Evolutionary conservation across 1,140 invertebrate species (phyloP), one percentile per base, ranked within the genome.

Genomic region (Stegodyphus mimosarum): DNA sequence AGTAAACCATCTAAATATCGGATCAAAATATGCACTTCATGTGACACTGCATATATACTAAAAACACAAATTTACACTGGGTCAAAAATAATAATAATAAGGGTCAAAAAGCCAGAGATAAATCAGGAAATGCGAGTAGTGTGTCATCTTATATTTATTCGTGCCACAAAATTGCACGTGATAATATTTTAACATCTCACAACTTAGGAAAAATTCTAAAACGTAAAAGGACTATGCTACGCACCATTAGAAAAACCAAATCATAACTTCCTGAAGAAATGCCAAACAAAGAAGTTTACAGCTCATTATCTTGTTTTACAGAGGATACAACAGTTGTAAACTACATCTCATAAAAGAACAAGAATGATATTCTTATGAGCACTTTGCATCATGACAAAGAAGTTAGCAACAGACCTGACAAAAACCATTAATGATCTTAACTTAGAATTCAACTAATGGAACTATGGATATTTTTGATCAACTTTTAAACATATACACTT

Each of bases 361-460:
- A 90, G 80, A 74, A 88, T 64, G 88, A 91, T 67, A 88, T 88
- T 48, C 50, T 91, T 7, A 77, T 91, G 75, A 90, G 89, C 13
- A 89, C 90, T 6, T 87, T 88, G 87, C 88, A 90, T 79, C 55
- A 89, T 66, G 86, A 81, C 11, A 75, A 52, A n/a, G 76, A 60
- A 53, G 72, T 88, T 9, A n/a, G 52, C 48, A 67, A 86, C 70
- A 48, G 7, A 51, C 13, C 10, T 71, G 86, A 79, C 64, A 85
- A 88, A 69, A 90, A 86, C 90, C 90, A 13, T 85, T 90, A 72
- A 89, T 83, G 10, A 73, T 73, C 11, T 63, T 73, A 51, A 10
- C 60, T 77, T 92, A 92, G 87, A 91, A 91, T 88, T 83, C 77
- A 53, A 90, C 89, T 6, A 92, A 92, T 89, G 89, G 90, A 50